Conservation (phyloP, 2,113 vertebrate species). For the Thermophis baileyi region DNA sequence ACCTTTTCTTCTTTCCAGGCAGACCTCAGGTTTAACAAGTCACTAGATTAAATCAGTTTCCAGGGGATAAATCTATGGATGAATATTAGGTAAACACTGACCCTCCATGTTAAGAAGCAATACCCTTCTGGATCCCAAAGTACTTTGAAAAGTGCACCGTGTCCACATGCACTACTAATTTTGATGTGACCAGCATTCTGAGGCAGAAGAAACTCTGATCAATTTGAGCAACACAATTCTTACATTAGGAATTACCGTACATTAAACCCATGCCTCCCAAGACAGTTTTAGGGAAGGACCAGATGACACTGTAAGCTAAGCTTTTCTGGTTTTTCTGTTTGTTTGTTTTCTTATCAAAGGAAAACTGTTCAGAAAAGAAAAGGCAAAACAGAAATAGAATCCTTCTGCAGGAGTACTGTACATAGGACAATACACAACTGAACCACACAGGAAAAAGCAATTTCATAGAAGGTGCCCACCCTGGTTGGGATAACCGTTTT, state of each 20-base stretch:
- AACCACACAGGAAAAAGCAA: not conserved
- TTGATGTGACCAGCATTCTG: not conserved
- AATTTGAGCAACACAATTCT: not conserved
- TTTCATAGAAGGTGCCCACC: not conserved
- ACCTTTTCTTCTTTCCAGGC: fast-evolving
- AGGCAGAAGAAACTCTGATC: not conserved
- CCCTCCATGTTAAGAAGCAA: not conserved
- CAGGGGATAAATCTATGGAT: not conserved
- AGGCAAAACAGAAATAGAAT: not conserved
- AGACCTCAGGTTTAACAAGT: not conserved
- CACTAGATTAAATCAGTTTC: not conserved
- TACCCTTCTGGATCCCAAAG: not conserved
- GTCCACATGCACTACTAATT: not conserved
- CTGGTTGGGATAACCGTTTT: not conserved
- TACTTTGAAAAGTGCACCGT: not conserved
- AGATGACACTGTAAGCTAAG: not conserved
- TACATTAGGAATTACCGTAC: not conserved
- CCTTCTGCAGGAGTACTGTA: not conserved
- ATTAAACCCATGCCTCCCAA: not conserved
- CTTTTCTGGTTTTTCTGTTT: not conserved
- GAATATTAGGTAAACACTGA: not conserved
- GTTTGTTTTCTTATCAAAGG: not conserved
- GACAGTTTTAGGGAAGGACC: not conserved
- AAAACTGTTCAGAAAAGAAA: not conserved
- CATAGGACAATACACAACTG: not conserved